Base-by-base conservation (phyloP, 2,888 invertebrate species). In the Hipparchia sbordonii region DNA sequence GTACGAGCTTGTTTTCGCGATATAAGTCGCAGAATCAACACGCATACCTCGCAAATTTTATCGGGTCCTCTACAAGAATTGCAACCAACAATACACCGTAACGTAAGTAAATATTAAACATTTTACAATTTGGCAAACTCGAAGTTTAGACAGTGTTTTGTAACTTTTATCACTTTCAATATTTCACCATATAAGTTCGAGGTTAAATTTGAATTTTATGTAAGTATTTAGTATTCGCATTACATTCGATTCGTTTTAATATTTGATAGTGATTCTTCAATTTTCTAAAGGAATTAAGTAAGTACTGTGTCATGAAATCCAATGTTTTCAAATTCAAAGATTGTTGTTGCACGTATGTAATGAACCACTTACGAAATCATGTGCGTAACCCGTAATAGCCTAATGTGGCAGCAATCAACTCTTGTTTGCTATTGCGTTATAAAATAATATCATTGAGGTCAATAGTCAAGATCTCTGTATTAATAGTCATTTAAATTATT, bases 351-450 rank as follows among this genome's bases (percentile, higher is more conserved):
- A 62, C 68, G 52, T 45, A 65, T 76, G 46, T 74, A 39, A 5
- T 66, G 60, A 66, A 46, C 54, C 70, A 69, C 39, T 62, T 57
- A 74, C 71, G 70, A 77, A 69, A 70, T 67, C 71, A 72, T 70
- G 67, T 62, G 69, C 39, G 68, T 62, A 67, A 72, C 4, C 33
- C 10, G 65, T 52, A 63, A 70, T 72, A 72, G 66, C 48, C 13
- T 45, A 56, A 10, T 73, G 75, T 75, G 69, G 57, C 72, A 77
- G 77, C 72, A 79, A 80, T 82, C 80, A 89, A 89, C 82, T 84
- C 82, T 84, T 91, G 87, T 89, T 89, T 87, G 79, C 82, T 81
- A 89, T 91, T 91, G 87, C 91, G 85, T 82, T 89, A 89, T 85
- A 83, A 65, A 65, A 78, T 74, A 75, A 78, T 81, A 89, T 85